These are phyloP conservation scores for Neosalanx taihuensis DNA, from an alignment of 2,797 vertebrate species.

Conservation along the genomic window DNA sequence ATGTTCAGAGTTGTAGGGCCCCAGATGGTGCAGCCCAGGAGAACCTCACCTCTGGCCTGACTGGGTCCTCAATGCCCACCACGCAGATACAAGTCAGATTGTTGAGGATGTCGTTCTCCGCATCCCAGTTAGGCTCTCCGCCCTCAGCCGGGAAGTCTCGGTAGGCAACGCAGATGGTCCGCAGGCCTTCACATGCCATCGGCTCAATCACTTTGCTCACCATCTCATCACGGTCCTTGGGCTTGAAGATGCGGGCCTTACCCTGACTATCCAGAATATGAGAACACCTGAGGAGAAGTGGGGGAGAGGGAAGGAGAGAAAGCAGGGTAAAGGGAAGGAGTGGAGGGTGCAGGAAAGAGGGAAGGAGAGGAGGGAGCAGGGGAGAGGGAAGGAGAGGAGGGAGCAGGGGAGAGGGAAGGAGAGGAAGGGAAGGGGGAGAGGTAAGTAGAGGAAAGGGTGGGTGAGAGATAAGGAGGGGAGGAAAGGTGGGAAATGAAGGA, in stretches of 20 bases:
- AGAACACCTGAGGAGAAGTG: conserved; percentile 78
- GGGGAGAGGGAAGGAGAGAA: conserved; percentile 1
- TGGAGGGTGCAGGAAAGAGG: not conserved
- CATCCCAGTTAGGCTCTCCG: conserved; percentile 89
- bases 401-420: not conserved
- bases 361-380: not conserved
- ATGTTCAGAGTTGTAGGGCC: too few species aligned
- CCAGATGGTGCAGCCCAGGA: not conserved
- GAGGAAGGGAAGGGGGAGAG: not conserved
- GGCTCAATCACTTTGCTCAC: conserved; percentile 92
- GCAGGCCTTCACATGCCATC: conserved; percentile 92
- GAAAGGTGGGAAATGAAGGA: conserved; percentile 1
- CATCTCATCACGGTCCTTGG: conserved; percentile 92
- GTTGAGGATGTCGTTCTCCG: conserved; percentile 83
- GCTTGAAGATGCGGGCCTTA: conserved; percentile 77
- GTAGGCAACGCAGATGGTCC: conserved; percentile 93
- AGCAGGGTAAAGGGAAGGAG: not conserved
- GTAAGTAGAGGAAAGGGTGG: not conserved
- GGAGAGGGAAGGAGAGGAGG: not conserved
- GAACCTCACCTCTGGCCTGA: conserved; percentile 85
- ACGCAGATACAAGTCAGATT: conserved; percentile 89
- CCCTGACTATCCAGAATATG: conserved; percentile 83
- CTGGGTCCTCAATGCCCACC: conserved; percentile 96
- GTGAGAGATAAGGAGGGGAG: not conserved
- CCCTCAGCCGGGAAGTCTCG: conserved; percentile 80